phyloP scores from a whole-genome alignment of 2,797 vertebrate genomes.

The Scarus forsteni region DNA sequence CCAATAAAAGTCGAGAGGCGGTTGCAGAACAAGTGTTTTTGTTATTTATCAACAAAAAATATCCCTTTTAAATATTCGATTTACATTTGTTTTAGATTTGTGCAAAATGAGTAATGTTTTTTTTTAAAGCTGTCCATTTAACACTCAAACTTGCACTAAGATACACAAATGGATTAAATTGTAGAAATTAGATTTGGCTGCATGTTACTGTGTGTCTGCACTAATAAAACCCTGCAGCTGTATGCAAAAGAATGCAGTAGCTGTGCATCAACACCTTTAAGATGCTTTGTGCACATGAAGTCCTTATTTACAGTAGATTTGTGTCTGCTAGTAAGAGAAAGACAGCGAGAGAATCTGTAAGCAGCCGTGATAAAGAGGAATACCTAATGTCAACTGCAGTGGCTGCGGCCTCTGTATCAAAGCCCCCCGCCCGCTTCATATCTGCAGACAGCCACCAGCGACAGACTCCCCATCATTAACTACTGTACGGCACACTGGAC shows the following conservation, averaged over 20 bases:
- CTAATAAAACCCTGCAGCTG: background rate
- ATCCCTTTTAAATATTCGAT: too few relatives aligned
- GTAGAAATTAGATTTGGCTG: background rate
- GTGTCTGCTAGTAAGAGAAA: constrained; percentile 19
- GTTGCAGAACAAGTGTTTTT: too few relatives aligned
- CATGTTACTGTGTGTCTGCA: background rate
- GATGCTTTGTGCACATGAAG: background rate
- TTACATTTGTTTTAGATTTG: too few relatives aligned
- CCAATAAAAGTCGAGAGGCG: too few relatives aligned
- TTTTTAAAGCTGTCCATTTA: too few relatives aligned
- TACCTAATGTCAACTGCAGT: constrained; percentile 61
- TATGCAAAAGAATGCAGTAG: background rate
- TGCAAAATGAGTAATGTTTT: too few relatives aligned
- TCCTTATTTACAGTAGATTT: constrained; percentile 32
- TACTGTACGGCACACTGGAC: constrained; percentile 32
- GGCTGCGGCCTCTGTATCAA: constrained; percentile 59
- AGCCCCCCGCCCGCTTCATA: constrained; percentile 56
- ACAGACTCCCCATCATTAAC: constrained; percentile 60
- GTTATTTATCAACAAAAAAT: too few relatives aligned
- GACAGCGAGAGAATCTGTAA: constrained; percentile 26
- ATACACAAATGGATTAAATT: too few relatives aligned
- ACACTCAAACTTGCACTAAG: too few relatives aligned
- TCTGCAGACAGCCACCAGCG: constrained; percentile 61
- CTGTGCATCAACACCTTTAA: background rate
- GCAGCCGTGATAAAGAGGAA: constrained; percentile 69